These are phyloP conservation scores for Leistus spinibarbis DNA, from an alignment of 2,888 invertebrate species.

Conservation along the genomic window DNA sequence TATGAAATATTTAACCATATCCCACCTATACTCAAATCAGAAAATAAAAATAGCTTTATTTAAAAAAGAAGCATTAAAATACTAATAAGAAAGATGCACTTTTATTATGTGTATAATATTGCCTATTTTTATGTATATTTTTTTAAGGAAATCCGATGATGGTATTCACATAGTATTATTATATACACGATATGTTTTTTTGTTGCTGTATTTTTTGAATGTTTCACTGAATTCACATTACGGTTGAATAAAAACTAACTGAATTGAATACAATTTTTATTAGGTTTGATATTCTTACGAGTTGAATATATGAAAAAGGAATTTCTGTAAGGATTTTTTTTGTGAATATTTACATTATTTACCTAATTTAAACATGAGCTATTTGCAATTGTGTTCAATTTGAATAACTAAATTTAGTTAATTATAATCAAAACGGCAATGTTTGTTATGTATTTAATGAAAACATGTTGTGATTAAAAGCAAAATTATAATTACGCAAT, in stretches of 20 bases:
- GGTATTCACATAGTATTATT: background rate
- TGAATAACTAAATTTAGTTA: background rate
- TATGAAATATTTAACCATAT: too few species aligned
- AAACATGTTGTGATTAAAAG: too few species aligned
- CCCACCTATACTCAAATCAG: too few species aligned
- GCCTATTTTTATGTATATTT: too few species aligned
- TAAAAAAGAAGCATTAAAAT: too few species aligned
- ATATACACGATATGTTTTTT: background rate
- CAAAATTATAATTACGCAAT: too few species aligned
- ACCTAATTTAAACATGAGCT: too few species aligned
- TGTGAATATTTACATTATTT: background rate
- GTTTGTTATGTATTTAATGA: background rate
- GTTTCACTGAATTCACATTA: background rate
- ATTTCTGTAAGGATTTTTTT: background rate
- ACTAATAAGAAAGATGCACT: too few species aligned
- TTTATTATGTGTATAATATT: too few species aligned
- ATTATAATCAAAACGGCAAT: background rate
- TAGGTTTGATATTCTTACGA: background rate
- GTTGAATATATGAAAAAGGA: background rate
- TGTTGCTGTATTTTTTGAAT: background rate
- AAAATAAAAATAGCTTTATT: too few species aligned
- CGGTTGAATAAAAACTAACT: background rate
- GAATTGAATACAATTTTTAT: constrained; percentile 6
- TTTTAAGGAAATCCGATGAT: too few species aligned
- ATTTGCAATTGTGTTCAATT: background rate